These are phyloP conservation scores for Parazoanthus swiftii DNA, from an alignment of 92 coral and sea anemone genomes.

Conservation along the genomic window DNA sequence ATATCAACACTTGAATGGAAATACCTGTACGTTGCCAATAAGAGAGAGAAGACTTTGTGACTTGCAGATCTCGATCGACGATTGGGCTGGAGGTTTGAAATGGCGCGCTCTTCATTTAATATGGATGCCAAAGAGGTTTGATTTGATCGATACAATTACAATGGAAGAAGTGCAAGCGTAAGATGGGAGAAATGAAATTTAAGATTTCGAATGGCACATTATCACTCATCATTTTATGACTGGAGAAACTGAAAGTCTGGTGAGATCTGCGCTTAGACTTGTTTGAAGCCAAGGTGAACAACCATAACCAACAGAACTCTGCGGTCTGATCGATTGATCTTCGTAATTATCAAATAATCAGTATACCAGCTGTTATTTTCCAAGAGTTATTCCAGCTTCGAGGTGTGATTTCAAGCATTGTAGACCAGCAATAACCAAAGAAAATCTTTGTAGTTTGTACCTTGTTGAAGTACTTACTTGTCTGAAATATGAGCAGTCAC, in stretches of 20 bases:
- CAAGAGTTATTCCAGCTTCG: neutral
- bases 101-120: conserved; percentile 26
- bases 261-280: neutral
- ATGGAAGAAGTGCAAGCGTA: neutral
- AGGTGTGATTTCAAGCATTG: neutral
- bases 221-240: neutral
- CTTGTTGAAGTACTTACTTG: neutral
- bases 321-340: neutral
- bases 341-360: no score
- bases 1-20: conserved; percentile 5
- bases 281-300: neutral
- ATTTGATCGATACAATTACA: neutral
- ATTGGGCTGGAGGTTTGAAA: neutral
- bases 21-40: neutral
- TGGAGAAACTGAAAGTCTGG: neutral
- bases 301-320: no score
- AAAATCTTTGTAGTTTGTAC: no score
- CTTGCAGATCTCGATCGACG: neutral
- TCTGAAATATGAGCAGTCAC: neutral
- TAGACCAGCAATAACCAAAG: neutral
- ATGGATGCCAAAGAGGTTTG: conserved; percentile 10
- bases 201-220: neutral
- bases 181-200: neutral
- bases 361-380: neutral
- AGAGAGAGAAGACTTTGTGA: neutral